Base-by-base conservation (phyloP, 2,888 invertebrate genomes). In the Stenolophus ochropezus region DNA sequence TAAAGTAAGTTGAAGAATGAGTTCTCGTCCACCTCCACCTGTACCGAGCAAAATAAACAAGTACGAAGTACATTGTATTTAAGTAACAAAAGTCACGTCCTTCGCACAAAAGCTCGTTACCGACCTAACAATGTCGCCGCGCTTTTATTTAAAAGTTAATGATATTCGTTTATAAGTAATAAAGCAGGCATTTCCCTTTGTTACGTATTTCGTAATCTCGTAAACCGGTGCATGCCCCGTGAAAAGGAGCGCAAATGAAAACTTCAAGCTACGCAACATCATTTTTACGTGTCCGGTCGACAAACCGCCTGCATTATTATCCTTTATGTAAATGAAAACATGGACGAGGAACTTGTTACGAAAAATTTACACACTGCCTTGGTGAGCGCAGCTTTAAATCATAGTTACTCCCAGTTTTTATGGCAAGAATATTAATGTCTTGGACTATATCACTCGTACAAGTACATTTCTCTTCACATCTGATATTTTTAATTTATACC, bases 111-210 rank as follows among this genome's bases (percentile, higher is more conserved):
- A 79, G 79, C 79, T 79, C 79, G 61, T 80, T 80, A 80, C 49
- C 23, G 23, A 73, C 71, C 73, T 80, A 80, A 80, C 73, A 80
- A 80, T 73, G 80, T 80, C 73, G 80, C 42, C 42, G 71, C 53
- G 53, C 73, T 42, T 71, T 80, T 80, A 73, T 80, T 80, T 80
- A 80, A 80, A 80, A 80, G 80, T 71, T 80, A 73, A 80, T 73
- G 80, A 80, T 65, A 80, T 80, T 80, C 80, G 80, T 80, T 73
- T 69, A 80, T 80, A 80, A 80, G 73, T 80, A 80, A 80, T 80
- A 80, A 80, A 80, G 80, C 73, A 73, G 47, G 27, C 80, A 73
- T 80, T 80, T 58, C 47, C 73, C 58, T 80, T 80, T 80, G 80
- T 80, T 80, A 73, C 56, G 42, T 80, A 80, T 80, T 27, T 53